These are phyloP conservation scores for Hydrozoanthus tunicans DNA, from an alignment of 64 coral and sea anemone genomes.

Conservation along the genomic window DNA sequence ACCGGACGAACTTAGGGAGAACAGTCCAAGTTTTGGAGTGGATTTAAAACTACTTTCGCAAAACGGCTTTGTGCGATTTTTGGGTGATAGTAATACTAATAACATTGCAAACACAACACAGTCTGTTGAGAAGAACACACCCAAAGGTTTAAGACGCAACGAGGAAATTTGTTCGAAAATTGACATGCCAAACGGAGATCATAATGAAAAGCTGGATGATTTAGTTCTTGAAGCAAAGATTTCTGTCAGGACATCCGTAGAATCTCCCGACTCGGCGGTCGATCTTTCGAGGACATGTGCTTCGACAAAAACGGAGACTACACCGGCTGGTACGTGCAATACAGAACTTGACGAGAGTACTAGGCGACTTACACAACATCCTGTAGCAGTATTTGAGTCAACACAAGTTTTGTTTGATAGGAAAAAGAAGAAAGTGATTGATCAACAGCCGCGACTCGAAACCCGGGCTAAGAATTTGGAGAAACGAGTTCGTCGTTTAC, in stretches of 20 bases:
- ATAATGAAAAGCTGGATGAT: conserved; percentile 67
- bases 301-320: conserved; percentile 89
- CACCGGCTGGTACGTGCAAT: conserved; percentile 94
- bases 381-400: conserved; percentile 80
- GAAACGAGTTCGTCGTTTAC: conserved; percentile 94
- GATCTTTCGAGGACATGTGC: conserved; percentile 97
- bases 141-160: conserved; percentile 91
- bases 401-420: conserved; percentile 60
- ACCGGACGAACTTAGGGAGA: conserved; percentile 85
- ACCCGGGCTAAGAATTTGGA: conserved; percentile 85
- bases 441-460: conserved; percentile 79
- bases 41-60: conserved; percentile 90
- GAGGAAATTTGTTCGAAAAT: conserved; percentile 79
- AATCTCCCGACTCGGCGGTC: conserved; percentile 69
- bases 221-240: conserved; percentile 64
- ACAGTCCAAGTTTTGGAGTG: conserved; percentile 60
- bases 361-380: conserved; percentile 78
- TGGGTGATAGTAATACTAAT: conserved; percentile 88
- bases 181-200: conserved; percentile 97
- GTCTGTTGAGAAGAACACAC: conserved; percentile 88
- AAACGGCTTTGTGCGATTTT: conserved; percentile 96
- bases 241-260: conserved; percentile 61
- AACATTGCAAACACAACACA: conserved; percentile 97
- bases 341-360: conserved; percentile 82
- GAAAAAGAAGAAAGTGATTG: conserved; percentile 68